Evolutionary conservation across 1,140 invertebrate species (phyloP).

Genomic region (Drosophila auraria): DNA sequence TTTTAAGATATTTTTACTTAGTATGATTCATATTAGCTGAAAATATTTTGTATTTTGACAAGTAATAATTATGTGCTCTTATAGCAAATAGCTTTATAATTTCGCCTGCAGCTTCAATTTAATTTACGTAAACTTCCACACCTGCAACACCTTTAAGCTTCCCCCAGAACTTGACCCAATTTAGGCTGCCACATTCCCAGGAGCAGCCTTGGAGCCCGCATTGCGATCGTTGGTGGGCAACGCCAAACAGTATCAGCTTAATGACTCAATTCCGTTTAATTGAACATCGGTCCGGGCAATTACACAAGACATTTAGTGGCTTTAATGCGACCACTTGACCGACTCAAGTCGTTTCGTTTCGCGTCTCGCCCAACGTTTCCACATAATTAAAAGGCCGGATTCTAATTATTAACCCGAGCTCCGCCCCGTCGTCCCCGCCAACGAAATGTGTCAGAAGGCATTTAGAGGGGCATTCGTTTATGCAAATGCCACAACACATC

Average conservation of each 20-base stretch:
- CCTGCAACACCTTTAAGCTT: neutral
- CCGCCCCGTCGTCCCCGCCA: neutral
- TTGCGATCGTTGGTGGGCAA: constrained; percentile 37
- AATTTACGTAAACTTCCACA: neutral
- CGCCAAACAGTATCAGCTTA: constrained; percentile 53
- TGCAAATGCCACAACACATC: constrained; percentile 78
- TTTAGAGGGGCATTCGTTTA: constrained; percentile 76
- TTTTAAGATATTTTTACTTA: neutral
- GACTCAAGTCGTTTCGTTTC: constrained; percentile 21
- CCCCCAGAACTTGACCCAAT: constrained; percentile 34
- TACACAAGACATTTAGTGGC: constrained; percentile 75
- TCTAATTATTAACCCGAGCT: constrained; percentile 58
- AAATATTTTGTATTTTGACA: neutral
- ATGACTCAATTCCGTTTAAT: constrained; percentile 79
- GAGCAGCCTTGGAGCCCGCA: constrained; percentile 15
- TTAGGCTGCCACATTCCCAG: neutral
- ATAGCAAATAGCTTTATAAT: neutral
- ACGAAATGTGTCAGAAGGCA: constrained; percentile 69
- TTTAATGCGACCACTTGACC: constrained; percentile 63
- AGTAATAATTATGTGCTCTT: neutral
- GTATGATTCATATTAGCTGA: neutral
- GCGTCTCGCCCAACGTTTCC: constrained; percentile 38
- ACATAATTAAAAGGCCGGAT: constrained; percentile 71
- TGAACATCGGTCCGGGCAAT: constrained; percentile 68
- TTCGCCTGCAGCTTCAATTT: neutral